A percentile compares a stretch with the other conserved stretches of the same genome.
These are phyloP conservation scores for Nemurella pictetii DNA, from an alignment of 2,888 invertebrate genomes.

Conservation along the genomic window DNA sequence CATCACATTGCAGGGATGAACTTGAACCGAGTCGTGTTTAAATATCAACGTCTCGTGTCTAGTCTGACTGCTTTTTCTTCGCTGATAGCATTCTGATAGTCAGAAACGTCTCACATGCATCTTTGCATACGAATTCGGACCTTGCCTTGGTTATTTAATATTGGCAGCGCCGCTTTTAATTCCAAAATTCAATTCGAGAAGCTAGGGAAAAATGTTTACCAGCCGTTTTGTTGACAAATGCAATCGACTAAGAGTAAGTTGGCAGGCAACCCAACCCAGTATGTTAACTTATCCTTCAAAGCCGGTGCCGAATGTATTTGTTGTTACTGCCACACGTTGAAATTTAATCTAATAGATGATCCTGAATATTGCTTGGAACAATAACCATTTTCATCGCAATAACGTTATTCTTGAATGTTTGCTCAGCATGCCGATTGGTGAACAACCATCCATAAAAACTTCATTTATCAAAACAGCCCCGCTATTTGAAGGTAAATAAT, in stretches of 20 bases:
- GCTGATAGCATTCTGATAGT: too few species aligned
- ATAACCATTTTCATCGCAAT: not conserved
- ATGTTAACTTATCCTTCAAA: too few species aligned
- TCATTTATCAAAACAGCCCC: not conserved
- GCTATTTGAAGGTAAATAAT: not conserved
- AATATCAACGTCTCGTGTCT: not conserved
- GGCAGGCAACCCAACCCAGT: too few species aligned
- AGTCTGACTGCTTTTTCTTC: not conserved
- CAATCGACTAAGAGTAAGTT: not conserved
- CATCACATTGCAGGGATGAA: not conserved
- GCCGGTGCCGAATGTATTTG: not conserved
- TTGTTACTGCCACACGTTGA: not conserved
- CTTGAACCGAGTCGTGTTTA: not conserved
- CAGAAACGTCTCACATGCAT: not conserved
- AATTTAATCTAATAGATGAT: not conserved
- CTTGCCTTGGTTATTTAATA: not conserved
- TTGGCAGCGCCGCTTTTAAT: not conserved
- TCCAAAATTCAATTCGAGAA: not conserved
- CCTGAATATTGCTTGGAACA: not conserved
- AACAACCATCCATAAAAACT: not conserved
- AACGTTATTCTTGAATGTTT: not conserved
- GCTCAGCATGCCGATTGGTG: not conserved
- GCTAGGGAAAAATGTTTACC: not conserved
- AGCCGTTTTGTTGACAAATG: not conserved
- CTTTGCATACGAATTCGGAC: not conserved